These are phyloP conservation scores for Oscarella lobularis DNA, from an alignment of 37 sponge, comb jelly and placozoan species.

Conservation along the genomic window DNA sequence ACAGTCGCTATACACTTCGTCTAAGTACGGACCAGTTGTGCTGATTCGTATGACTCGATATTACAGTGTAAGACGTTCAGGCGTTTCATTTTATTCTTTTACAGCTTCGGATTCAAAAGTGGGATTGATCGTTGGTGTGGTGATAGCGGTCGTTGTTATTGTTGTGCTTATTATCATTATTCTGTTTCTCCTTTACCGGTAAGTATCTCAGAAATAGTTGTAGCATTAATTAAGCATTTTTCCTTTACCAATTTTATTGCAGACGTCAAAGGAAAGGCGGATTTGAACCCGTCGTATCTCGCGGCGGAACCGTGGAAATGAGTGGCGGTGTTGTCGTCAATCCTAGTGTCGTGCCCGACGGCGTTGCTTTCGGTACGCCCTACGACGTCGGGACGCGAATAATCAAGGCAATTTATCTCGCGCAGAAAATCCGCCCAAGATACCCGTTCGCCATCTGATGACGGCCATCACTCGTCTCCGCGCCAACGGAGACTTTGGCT, in stretches of 20 bases:
- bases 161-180: background rate
- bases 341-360: background rate
- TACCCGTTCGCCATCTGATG: background rate
- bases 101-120: too few relatives aligned
- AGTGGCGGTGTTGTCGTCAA: background rate
- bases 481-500: conserved; percentile 52
- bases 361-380: background rate
- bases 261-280: background rate
- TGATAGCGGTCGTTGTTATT: background rate
- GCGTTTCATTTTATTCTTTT: too few relatives aligned
- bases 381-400: background rate
- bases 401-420: background rate
- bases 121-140: too few relatives aligned
- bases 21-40: too few relatives aligned
- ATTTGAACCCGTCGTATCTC: background rate
- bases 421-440: background rate
- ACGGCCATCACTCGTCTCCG: conserved; percentile 20
- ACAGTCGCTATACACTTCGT: too few relatives aligned
- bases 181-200: background rate
- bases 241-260: too few relatives aligned
- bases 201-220: too few relatives aligned
- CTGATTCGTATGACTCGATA: too few relatives aligned
- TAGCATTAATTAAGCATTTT: too few relatives aligned
- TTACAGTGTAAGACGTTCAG: too few relatives aligned
- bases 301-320: background rate